Base-by-base conservation (phyloP, 2,888 invertebrate species). In the Cyaniris semiargus region DNA sequence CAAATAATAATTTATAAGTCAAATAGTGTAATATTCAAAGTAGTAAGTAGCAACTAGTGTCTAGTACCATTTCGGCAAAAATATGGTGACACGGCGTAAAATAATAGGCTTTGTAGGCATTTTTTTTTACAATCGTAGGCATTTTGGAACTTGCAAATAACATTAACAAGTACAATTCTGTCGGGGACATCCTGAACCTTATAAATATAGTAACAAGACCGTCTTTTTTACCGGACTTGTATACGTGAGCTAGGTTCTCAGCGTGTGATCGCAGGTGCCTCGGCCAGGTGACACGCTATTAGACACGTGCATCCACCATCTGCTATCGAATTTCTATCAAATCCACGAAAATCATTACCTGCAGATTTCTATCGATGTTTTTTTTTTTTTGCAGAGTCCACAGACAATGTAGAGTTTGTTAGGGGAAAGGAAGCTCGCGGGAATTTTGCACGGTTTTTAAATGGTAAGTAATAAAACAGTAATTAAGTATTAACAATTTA, bases 231-330 rank as follows among this genome's bases (percentile, higher is more conserved):
- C 5, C 1, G 27, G 4, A 21, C n/a, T 21, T 23, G 60, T 23
- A 18, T 66, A 66, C 66, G 66, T 66, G 66, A 66, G 66, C 27
- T 6, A 31, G 31, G 66, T 66, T 66, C 66, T 18, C 66, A 66
- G 66, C 66, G 27, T 66, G 66, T 27, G 66, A 27, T 66, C 66
- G 66, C 66, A 66, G 66, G 66, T 66, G 66, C 27, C 66, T 5
- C 6, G 27, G 13, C 66, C 66, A 66, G 66, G 66, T 66, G 66
- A 66, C 27, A 66, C 66, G 21, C 27, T 18, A 66, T 66, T 66
- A 66, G 66, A 66, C 66, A 66, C 66, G 66, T 66, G 66, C 31
- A 66, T 66, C 27, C 66, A 66, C 66, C 60, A 60, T 60, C 60
- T 60, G 60, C 60, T 60, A 60, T 60, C 60, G 23, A 23, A 6